A percentile compares a stretch with the other conserved stretches of the same genome.
These are phyloP conservation scores for Eledona agricola DNA, from an alignment of 2,888 invertebrate genomes.

Conservation along the genomic window DNA sequence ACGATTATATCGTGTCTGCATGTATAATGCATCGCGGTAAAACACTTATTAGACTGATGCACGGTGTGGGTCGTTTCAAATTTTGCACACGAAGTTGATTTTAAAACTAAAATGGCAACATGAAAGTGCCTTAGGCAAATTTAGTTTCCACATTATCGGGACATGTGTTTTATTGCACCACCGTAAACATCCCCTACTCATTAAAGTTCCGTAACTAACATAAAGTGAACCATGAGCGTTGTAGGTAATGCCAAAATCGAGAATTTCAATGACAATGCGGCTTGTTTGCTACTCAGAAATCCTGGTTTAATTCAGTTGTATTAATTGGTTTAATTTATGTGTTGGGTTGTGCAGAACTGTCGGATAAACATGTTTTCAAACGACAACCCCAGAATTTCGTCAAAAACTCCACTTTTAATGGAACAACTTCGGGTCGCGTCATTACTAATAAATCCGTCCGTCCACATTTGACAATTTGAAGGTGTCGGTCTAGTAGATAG, in stretches of 20 bases:
- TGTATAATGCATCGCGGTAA: no score
- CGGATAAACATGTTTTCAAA: conserved; percentile 27
- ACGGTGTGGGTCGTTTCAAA: no score
- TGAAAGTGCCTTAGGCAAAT: conserved; percentile 15
- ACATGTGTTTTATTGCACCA: conserved; percentile 31
- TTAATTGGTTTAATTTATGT: conserved; percentile 37
- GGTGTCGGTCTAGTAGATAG: no score
- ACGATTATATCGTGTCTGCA: no score
- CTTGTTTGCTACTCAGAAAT: conserved; percentile 34
- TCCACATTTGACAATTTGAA: no score
- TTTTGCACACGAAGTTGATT: conserved; percentile 22
- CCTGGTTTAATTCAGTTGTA: conserved; percentile 33
- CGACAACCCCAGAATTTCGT: no score
- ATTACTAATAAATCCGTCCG: no score
- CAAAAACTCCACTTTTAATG: no score
- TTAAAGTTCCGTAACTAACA: conserved; percentile 34
- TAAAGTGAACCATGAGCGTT: conserved; percentile 34
- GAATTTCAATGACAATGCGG: conserved; percentile 36
- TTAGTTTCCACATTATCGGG: conserved; percentile 29
- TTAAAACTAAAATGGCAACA: conserved; percentile 22
- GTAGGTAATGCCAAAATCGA: conserved; percentile 33
- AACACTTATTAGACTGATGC: no score
- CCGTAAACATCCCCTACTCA: conserved; percentile 34
- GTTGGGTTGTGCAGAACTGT: conserved; percentile 14
- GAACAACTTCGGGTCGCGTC: no score